These are phyloP conservation scores for Siphamia tubifer DNA, from an alignment of 2,113 vertebrate species.

Conservation along the genomic window DNA sequence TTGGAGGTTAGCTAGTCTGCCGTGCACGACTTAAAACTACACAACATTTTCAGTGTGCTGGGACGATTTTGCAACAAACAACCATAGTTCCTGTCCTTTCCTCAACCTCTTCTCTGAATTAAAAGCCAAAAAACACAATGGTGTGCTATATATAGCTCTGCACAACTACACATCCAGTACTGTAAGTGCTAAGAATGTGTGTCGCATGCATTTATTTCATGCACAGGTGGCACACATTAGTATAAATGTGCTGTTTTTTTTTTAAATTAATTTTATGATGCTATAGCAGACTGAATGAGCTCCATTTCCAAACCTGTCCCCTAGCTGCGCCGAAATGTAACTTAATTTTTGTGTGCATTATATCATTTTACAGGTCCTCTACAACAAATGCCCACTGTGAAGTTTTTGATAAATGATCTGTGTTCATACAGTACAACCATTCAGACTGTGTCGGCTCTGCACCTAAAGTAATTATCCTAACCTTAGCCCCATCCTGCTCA, in stretches of 20 bases:
- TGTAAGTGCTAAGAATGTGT: neutral
- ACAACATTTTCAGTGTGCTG: conserved; percentile 21
- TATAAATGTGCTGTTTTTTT: no score
- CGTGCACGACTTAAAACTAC: conserved; percentile 50
- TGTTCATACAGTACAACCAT: conserved; percentile 5
- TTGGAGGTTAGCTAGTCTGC: conserved; percentile 44
- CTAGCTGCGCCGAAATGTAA: neutral
- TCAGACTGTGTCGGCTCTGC: conserved; percentile 26
- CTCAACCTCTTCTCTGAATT: neutral
- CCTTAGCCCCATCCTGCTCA: conserved; percentile 61
- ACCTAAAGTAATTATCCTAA: conserved; percentile 57
- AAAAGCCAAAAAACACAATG: neutral
- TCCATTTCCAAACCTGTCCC: neutral
- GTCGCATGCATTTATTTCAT: neutral
- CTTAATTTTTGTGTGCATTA: neutral
- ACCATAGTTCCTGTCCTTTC: conserved; percentile 31
- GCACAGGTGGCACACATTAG: neutral
- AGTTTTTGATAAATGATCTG: conserved; percentile 1
- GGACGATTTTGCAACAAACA: conserved; percentile 12
- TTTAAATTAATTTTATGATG: no score
- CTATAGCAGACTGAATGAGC: neutral
- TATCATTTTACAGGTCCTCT: conserved; percentile 20
- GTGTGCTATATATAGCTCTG: neutral
- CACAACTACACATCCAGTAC: neutral
- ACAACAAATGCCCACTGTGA: neutral